These are phyloP conservation scores for Erannis defoliaria DNA, from an alignment of 2,888 invertebrate genomes.

Conservation along the genomic window DNA sequence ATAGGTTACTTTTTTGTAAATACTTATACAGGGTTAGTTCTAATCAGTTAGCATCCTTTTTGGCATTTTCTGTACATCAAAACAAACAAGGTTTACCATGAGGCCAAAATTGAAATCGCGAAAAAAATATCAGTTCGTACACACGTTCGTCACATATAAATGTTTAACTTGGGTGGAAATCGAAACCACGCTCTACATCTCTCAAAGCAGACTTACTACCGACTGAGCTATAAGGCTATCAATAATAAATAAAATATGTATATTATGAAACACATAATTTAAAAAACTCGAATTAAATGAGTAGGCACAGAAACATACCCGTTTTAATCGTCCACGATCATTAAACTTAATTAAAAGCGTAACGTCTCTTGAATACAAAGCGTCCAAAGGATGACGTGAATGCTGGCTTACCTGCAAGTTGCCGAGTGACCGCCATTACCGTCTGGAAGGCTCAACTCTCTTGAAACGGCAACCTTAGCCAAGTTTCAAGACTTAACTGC, in stretches of 20 bases:
- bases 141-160: too few species aligned
- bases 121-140: too few species aligned
- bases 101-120: too few species aligned
- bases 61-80: too few species aligned
- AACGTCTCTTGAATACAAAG: constrained; percentile 25
- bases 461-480: constrained; percentile 52
- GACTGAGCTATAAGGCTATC: too few species aligned
- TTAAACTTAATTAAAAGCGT: constrained; percentile 30
- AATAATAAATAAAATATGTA: too few species aligned
- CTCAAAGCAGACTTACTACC: background rate
- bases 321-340: constrained; percentile 6
- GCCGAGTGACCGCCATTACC: constrained; percentile 45
- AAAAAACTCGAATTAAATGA: background rate
- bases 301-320: background rate
- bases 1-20: too few species aligned
- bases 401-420: constrained; percentile 26
- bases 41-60: too few species aligned
- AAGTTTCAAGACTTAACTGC: constrained; percentile 64
- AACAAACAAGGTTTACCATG: too few species aligned
- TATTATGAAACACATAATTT: background rate
- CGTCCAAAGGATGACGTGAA: constrained; percentile 17
- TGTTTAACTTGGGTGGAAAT: too few species aligned
- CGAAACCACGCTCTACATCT: too few species aligned
- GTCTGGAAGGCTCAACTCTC: constrained; percentile 42
- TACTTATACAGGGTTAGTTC: too few species aligned